Conservation (phyloP, 2,888 invertebrate species). For the Megalurothrips usitatus region DNA sequence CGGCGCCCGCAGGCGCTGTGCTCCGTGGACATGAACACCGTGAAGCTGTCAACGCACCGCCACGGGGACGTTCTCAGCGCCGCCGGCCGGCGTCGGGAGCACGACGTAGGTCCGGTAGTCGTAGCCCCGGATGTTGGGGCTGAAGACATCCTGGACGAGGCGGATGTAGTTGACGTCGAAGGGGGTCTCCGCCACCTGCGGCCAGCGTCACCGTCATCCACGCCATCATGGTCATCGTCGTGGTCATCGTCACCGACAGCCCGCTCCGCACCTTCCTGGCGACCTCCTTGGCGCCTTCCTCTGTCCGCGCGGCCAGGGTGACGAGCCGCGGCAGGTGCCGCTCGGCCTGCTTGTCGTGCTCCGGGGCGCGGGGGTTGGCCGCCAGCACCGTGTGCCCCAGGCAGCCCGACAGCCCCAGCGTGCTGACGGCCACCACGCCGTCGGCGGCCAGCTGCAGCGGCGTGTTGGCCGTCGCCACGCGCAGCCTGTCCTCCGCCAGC, state of each 20-base stretch:
- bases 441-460: not conserved
- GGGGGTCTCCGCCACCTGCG: not conserved
- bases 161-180: not conserved
- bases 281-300: not conserved
- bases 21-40: not conserved
- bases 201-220: no score
- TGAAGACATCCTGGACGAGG: not conserved
- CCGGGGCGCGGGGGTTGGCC: not conserved
- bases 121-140: not conserved
- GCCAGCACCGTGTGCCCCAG: not conserved
- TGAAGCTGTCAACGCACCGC: no score
- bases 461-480: not conserved
- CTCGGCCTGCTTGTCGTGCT: not conserved
- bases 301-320: not conserved
- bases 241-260: not conserved
- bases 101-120: conserved; percentile 2
- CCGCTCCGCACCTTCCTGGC: not conserved
- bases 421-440: conserved; percentile 9
- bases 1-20: no score
- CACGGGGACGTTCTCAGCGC: not conserved
- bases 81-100: not conserved
- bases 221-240: no score
- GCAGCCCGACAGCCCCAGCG: not conserved
- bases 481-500: conserved; percentile 65
- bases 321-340: not conserved